Conservation (phyloP, 2,113 vertebrate genomes). For the Odocoileus hemionus region DNA sequence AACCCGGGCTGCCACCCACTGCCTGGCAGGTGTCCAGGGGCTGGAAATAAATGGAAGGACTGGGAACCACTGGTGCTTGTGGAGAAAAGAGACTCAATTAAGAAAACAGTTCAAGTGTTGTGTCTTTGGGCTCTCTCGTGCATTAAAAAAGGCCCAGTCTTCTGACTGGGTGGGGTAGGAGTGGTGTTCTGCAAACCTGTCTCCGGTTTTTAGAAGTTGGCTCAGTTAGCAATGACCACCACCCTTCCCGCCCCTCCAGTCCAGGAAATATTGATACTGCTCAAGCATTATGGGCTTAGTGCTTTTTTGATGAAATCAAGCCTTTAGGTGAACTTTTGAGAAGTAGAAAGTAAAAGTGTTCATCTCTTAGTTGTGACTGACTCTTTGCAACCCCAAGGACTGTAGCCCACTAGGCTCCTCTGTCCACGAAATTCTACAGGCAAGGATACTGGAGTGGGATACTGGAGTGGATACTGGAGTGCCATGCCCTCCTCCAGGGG, state of each 20-base stretch:
- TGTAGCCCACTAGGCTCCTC: not conserved
- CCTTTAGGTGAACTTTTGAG: not conserved
- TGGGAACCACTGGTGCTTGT: not conserved
- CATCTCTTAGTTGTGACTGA: not conserved
- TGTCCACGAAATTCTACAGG: not conserved
- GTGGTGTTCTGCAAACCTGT: not conserved
- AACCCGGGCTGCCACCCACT: not conserved
- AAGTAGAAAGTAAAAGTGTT: not conserved
- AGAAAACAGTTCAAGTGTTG: not conserved
- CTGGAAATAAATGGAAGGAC: not conserved
- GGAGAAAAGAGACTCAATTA: not conserved
- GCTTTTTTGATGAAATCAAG: not conserved
- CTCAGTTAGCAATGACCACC: not conserved
- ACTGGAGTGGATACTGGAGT: not conserved
- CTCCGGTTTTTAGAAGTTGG: not conserved
- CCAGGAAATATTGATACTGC: not conserved
- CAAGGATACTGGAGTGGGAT: not conserved
- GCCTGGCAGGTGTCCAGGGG: not conserved
- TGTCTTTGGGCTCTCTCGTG: not conserved
- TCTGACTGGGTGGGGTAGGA: not conserved
- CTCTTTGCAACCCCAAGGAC: not conserved
- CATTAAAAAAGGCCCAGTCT: not conserved
- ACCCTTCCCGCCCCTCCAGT: accelerated
- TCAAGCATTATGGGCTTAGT: not conserved
- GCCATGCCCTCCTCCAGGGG: not conserved